Conservation (phyloP, 2,888 invertebrate species). For the Stratiomys singularior region DNA sequence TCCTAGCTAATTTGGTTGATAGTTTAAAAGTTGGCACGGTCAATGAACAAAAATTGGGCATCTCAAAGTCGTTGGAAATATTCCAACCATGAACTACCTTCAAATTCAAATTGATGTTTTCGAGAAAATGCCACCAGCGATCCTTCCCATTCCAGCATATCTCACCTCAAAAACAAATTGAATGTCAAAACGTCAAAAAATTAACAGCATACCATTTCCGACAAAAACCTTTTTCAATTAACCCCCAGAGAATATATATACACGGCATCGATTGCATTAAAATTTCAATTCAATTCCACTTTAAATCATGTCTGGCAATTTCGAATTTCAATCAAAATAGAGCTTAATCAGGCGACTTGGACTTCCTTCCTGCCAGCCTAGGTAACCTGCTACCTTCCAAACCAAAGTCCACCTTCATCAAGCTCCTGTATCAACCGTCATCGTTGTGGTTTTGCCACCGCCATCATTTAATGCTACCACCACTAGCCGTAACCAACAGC, state of each 20-base stretch:
- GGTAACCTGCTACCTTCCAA: no score
- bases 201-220: slow-evolving; percentile 19
- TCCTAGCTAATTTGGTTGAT: no score
- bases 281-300: slow-evolving; percentile 43
- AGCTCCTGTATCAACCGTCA: neutral
- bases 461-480: neutral
- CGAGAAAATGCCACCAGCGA: no score
- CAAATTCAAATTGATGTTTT: no score
- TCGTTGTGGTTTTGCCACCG: neutral
- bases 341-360: slow-evolving; percentile 41
- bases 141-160: no score
- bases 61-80: no score
- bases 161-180: slow-evolving; percentile 8
- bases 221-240: neutral
- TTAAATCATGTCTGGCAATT: slow-evolving; percentile 43
- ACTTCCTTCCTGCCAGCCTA: slow-evolving; percentile 18
- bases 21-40: no score
- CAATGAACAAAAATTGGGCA: no score
- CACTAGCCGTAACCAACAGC: neutral
- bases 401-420: neutral
- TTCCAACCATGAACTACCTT: no score
- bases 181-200: slow-evolving; percentile 27
- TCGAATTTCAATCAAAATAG: slow-evolving; percentile 40
- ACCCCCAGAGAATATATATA: neutral
- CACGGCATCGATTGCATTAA: slow-evolving; percentile 26